A percentile compares a stretch with the other conserved stretches of the same genome.
Evolutionary conservation across 1,140 invertebrate genomes (phyloP).

Genomic region (Marisa cornuarietis): DNA sequence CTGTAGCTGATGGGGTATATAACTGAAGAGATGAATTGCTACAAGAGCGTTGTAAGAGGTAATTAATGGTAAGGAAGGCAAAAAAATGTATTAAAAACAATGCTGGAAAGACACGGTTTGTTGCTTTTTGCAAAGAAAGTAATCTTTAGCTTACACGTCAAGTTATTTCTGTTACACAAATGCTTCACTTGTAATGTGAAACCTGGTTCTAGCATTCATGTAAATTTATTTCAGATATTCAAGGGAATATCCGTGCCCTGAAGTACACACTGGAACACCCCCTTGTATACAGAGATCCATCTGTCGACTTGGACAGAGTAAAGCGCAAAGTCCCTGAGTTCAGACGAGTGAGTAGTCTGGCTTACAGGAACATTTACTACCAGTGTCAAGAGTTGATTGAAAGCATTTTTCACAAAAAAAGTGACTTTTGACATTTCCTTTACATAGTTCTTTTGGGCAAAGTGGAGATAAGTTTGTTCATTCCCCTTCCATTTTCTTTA

Average conservation of each 20-base stretch:
- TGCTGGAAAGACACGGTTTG: too few relatives aligned
- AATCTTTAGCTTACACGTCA: too few relatives aligned
- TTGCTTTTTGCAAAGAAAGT: too few relatives aligned
- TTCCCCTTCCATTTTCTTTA: not conserved
- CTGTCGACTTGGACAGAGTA: conserved; percentile 44
- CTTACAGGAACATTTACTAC: too few relatives aligned
- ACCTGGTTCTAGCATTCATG: not conserved
- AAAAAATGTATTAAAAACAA: too few relatives aligned
- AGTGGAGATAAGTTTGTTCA: not conserved
- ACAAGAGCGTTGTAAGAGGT: too few relatives aligned
- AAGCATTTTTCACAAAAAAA: not conserved
- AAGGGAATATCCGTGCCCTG: conserved; percentile 54
- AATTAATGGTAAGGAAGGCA: too few relatives aligned
- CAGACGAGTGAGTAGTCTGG: conserved; percentile 41
- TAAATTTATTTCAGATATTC: conserved; percentile 45
- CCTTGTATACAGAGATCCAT: conserved; percentile 55
- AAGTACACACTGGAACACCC: conserved; percentile 52
- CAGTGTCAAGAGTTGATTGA: too few relatives aligned
- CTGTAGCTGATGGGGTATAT: too few relatives aligned
- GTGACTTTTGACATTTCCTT: not conserved
- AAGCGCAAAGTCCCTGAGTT: conserved; percentile 52
- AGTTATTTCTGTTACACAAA: too few relatives aligned
- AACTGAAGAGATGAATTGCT: too few relatives aligned
- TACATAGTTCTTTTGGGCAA: not conserved
- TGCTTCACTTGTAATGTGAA: too few relatives aligned